Conservation (phyloP, 1,140 invertebrate species). For the Ylistrum balloti region DNA sequence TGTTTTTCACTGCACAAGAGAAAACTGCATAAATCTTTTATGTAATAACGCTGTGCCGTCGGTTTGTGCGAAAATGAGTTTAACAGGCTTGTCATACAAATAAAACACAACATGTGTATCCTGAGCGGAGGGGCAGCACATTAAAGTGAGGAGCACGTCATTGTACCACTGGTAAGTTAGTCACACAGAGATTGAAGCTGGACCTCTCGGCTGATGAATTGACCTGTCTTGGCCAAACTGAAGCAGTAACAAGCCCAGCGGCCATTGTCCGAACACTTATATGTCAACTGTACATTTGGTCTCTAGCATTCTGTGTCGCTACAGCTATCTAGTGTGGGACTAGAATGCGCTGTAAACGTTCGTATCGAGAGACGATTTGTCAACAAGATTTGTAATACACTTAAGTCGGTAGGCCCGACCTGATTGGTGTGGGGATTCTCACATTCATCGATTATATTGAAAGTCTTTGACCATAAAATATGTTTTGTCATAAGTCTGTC, state of each 20-base stretch:
- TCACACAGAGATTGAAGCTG: slow-evolving; percentile 20
- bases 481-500: background rate
- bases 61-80: background rate
- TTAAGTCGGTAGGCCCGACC: background rate
- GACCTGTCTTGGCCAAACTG: slow-evolving; percentile 7
- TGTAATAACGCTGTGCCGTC: background rate
- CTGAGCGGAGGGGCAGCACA: background rate
- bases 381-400: background rate
- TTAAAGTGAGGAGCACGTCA: background rate
- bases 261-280: slow-evolving; percentile 26
- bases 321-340: background rate
- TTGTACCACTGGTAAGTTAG: background rate
- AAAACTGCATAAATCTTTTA: slow-evolving; percentile 36
- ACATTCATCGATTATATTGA: background rate
- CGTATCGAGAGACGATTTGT: background rate
- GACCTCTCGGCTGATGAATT: slow-evolving; percentile 17
- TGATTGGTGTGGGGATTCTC: background rate
- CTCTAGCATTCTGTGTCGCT: background rate
- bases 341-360: background rate
- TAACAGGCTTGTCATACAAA: slow-evolving; percentile 3
- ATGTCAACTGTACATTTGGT: background rate
- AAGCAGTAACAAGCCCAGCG: background rate
- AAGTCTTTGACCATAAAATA: background rate
- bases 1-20: background rate
- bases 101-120: background rate